A percentile compares a stretch with the other conserved stretches of the same genome.
These are phyloP conservation scores for Leptoclinus maculatus DNA, from an alignment of 2,797 vertebrate genomes.

Conservation along the genomic window DNA sequence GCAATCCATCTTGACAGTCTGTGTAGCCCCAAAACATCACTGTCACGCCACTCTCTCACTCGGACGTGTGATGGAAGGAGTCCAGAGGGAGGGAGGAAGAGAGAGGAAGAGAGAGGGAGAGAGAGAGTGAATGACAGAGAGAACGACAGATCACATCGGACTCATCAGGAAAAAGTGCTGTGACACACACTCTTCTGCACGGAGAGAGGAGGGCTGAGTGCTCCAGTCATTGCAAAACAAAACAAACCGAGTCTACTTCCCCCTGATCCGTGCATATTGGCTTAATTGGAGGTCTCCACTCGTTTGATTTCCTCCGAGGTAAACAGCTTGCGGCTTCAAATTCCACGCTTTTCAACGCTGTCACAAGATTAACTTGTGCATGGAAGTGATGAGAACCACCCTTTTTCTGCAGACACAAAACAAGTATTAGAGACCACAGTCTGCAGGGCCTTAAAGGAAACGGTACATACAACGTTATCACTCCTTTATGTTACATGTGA, in stretches of 20 bases:
- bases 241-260: slow-evolving; percentile 54
- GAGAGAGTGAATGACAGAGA: slow-evolving; percentile 65
- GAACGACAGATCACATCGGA: slow-evolving; percentile 72
- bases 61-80: slow-evolving; percentile 74
- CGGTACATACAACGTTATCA: not conserved
- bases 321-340: slow-evolving; percentile 50
- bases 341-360: slow-evolving; percentile 32
- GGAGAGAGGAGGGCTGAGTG: slow-evolving; percentile 33
- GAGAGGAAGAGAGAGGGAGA: slow-evolving; percentile 62
- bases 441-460: not conserved
- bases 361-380: slow-evolving; percentile 47
- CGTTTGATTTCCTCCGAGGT: slow-evolving; percentile 57
- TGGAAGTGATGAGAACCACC: slow-evolving; percentile 25
- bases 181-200: slow-evolving; percentile 63
- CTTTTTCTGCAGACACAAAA: slow-evolving; percentile 21
- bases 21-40: slow-evolving; percentile 80
- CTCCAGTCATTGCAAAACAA: slow-evolving; percentile 50
- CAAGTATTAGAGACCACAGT: slow-evolving; percentile 1
- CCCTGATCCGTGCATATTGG: slow-evolving; percentile 47
- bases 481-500: slow-evolving; percentile 11
- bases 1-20: slow-evolving; percentile 81
- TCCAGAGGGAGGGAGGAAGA: slow-evolving; percentile 69
- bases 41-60: slow-evolving; percentile 76
- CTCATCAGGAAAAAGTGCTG: slow-evolving; percentile 74
- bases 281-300: slow-evolving; percentile 61